These are phyloP conservation scores for Sprattus sprattus DNA, from an alignment of 2,113 vertebrate genomes.

Conservation along the genomic window DNA sequence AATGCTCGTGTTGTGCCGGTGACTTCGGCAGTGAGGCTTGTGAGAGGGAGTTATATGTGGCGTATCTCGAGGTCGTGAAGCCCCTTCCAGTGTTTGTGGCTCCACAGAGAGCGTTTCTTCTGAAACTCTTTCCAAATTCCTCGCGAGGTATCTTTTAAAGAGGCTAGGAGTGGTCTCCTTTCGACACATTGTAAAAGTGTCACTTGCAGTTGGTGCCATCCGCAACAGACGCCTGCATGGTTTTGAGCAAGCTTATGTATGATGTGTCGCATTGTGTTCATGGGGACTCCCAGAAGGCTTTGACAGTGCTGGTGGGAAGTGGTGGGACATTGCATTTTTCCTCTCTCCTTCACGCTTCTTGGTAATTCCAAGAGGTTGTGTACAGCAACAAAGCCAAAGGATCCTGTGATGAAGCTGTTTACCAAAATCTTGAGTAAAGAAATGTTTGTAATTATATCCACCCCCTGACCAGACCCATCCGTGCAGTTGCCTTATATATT, in stretches of 20 bases:
- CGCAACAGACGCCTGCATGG: not conserved
- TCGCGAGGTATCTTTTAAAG: not conserved
- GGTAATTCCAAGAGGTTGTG: not conserved
- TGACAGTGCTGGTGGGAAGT: not conserved
- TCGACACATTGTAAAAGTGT: conserved; percentile 12
- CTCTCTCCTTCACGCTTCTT: not conserved
- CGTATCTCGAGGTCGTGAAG: not conserved
- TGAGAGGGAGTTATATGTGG: conserved; percentile 9
- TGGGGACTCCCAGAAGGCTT: not conserved
- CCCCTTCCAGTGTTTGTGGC: not conserved
- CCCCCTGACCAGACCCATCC: not conserved
- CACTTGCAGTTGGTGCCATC: conserved; percentile 7
- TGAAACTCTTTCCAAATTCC: not conserved
- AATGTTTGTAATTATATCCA: not conserved
- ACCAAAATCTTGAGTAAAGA: too few species aligned
- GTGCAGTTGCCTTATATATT: not conserved
- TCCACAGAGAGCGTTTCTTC: not conserved
- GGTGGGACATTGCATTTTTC: not conserved
- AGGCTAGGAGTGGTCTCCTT: conserved; percentile 7
- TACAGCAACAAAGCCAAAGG: not conserved
- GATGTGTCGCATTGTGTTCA: not conserved
- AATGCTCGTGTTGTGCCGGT: conserved; percentile 5
- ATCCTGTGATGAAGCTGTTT: not conserved
- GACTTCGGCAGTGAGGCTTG: not conserved
- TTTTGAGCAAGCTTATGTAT: not conserved